Conservation (phyloP, 2,113 vertebrate genomes). For the Chaetodon trifascialis region DNA sequence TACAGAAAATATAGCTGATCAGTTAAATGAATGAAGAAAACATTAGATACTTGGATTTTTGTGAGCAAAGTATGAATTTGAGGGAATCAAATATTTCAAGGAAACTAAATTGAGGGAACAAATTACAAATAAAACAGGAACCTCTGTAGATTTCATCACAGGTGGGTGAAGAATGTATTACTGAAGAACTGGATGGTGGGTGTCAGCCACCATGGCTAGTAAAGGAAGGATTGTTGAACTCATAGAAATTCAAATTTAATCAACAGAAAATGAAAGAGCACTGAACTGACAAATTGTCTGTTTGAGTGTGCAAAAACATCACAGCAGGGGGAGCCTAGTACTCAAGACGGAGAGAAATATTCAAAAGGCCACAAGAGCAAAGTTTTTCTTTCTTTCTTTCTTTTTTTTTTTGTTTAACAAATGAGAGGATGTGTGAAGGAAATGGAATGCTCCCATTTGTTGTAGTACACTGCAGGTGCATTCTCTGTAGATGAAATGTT, state of each 20-base stretch:
- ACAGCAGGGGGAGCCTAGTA: not conserved
- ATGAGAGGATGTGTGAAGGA: not conserved
- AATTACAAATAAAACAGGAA: not conserved
- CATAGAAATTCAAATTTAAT: not conserved
- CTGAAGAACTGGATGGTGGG: not conserved
- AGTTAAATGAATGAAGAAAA: too few relatives aligned
- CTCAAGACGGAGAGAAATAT: not conserved
- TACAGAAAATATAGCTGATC: too few relatives aligned
- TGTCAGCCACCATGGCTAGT: not conserved
- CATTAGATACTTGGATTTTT: too few relatives aligned
- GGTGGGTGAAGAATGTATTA: not conserved
- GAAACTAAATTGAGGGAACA: not conserved
- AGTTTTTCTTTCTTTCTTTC: too few relatives aligned
- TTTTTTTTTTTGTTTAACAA: not conserved
- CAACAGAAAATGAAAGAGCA: not conserved
- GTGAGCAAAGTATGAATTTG: not conserved
- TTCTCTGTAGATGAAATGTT: constrained; percentile 66
- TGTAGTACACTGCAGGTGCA: not conserved
- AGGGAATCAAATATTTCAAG: not conserved
- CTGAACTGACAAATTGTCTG: not conserved
- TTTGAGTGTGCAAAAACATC: not conserved
- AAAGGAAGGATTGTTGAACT: too few relatives aligned
- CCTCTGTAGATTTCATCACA: too few relatives aligned
- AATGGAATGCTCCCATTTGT: not conserved
- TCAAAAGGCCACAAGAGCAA: not conserved